These are phyloP conservation scores for Urosaurus nigricauda DNA, from an alignment of 2,797 vertebrate genomes.

Conservation along the genomic window DNA sequence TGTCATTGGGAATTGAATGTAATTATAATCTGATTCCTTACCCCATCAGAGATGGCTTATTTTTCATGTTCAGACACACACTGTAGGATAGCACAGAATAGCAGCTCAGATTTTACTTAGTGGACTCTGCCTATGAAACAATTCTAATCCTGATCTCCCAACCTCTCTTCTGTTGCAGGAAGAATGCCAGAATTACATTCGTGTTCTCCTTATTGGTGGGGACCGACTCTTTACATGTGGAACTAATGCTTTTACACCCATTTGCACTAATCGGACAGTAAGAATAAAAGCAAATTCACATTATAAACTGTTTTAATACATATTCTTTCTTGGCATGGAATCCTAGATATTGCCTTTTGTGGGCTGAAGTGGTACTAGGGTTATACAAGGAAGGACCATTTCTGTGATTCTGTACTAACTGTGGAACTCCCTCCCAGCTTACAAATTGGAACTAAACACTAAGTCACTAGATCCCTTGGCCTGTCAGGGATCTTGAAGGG, in stretches of 20 bases:
- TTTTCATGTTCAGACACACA: background rate
- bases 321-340: background rate
- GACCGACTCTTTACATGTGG: constrained; percentile 95
- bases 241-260: constrained; percentile 96
- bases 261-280: constrained; percentile 98
- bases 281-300: background rate
- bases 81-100: background rate
- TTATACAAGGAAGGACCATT: background rate
- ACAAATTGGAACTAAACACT: background rate
- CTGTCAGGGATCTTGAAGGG: background rate
- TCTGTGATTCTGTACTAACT: background rate
- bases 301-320: background rate
- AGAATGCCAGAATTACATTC: constrained; percentile 98
- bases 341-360: background rate
- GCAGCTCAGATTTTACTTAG: background rate
- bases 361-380: too few relatives aligned
- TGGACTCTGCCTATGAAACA: background rate
- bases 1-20: background rate
- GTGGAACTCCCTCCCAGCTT: background rate
- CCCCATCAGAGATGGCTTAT: background rate
- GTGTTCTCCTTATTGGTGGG: constrained; percentile 93
- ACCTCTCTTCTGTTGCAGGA: constrained; percentile 81
- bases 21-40: background rate
- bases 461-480: background rate
- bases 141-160: background rate